Evolutionary conservation across 1,140 invertebrate genomes (phyloP), one percentile per base, ranked within the genome.

Genomic region (Drosophila punjabiensis): DNA sequence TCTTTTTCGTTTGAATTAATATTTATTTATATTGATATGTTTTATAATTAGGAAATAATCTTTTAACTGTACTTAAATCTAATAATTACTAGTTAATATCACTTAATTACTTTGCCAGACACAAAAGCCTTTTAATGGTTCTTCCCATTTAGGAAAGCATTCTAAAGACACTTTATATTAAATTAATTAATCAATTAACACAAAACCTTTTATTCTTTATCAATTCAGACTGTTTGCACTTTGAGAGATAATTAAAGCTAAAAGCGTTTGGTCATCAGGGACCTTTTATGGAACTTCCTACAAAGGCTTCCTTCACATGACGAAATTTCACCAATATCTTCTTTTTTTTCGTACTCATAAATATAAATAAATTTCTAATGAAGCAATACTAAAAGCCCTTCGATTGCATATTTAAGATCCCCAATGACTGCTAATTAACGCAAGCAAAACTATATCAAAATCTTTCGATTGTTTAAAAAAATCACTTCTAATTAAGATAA

Each of bases 381-480:
- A 53, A 53, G 10, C 7, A 50, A 50, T n/a, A 50, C 30, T 33
- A 6, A 18, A 20, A 20, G 13, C 7, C 14, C 13, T 55, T 9
- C 3, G 0, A 35, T 13, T 14, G 32, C 18, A 14, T 9, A 16
- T 10, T 52, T 13, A 48, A 28, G 11, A 55, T 6, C 28, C 7
- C 4, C 11, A n/a, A 33, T 16, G 30, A 43, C 30, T 24, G 13
- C 10, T 28, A 5, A 24, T 13, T 14, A 52, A 37, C 37, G 37
- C 55, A 7, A 37, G 0, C 16, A 20, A 50, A 56, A 24, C 55
- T 61, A 74, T 67, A 55, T 37, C 55, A 73, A 74, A 61, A 8
- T 14, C 18, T 14, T 47, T 1, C 3, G 1, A 14, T 24, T 47
- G 6, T 48, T 14, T 24, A 0, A 47, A 24, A 14, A 10, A 20